Conservation (phyloP, 2,797 vertebrate species). For the Argyrosomus regius region DNA sequence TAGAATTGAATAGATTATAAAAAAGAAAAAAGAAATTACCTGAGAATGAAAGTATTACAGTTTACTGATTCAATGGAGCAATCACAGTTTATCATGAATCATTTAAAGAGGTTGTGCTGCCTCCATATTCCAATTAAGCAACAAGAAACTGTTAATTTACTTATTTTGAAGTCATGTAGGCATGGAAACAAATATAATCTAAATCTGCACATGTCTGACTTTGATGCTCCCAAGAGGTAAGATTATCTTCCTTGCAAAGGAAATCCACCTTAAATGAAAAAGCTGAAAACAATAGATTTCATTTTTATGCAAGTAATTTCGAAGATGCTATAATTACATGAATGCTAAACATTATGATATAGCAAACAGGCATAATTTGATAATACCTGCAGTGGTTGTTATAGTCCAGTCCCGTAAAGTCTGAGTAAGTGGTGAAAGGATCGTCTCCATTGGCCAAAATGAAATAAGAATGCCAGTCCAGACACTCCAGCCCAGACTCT, state of each 20-base stretch:
- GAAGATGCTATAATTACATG: neutral
- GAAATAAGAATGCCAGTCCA: constrained; percentile 74
- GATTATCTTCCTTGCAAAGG: neutral
- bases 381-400: constrained; percentile 80
- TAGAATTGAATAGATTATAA: neutral
- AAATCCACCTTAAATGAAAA: neutral
- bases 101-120: neutral
- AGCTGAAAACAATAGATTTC: too few species aligned
- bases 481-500: constrained; percentile 57
- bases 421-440: constrained; percentile 32
- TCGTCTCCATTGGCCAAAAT: constrained; percentile 33
- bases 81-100: neutral
- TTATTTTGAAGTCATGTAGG: too few species aligned
- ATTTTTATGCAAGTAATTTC: neutral
- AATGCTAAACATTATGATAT: neutral
- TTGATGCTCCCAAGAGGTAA: neutral
- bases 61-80: neutral
- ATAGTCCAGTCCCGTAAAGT: constrained; percentile 59
- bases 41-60: neutral
- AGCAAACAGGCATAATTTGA: neutral
- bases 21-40: neutral
- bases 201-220: neutral
- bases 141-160: too few species aligned
- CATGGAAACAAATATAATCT: too few species aligned
- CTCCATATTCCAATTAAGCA: too few species aligned